Evolutionary conservation across 2,113 vertebrate species (phyloP), one percentile per base, ranked within the genome.

Genomic region (Indicator maculatus): DNA sequence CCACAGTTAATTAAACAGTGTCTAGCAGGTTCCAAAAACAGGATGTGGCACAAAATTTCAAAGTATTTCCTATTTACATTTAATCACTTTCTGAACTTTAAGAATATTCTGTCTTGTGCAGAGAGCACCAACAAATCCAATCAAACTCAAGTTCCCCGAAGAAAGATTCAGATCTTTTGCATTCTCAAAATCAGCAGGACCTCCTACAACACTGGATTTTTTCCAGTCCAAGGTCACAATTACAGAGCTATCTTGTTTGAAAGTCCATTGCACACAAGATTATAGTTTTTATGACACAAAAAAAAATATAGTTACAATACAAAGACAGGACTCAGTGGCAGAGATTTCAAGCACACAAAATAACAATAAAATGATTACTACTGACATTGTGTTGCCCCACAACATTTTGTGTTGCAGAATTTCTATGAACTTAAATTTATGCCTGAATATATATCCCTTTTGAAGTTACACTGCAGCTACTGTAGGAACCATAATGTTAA

Each of bases 341-440:
- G 27, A 84, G 16, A 71, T 19, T 93, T 85, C 65, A 75, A 83
- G 44, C 26, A 90, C 38, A 87, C 30, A 74, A 90, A 90, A 85
- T 3, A 73, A 31, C 67, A 94, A 79, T 77, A 75, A 85, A 87
- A 56, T 38, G 72, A 27, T 41, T 87, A 81, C 66, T 82, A 80
- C 18, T 41, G n/a, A 19, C 66, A 58, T 33, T 77, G 19, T 45
- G 36, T 47, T 86, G 56, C 41, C 61, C 61, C 33, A 86, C 61
- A 87, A 81, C 28, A 58, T 85, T 90, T 76, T 28, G 44, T 12
- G 31, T 80, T 83, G 81, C 71, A 67, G 11, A 79, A n/a, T 65
- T 71, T 83, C 55, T 53, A 7, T 11, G n/a, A 94, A n/a, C 74
- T 89, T 92, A 82, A 88, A 86, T 83, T 89, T 81, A 60, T 66